Evolutionary conservation across 2,888 invertebrate species (phyloP), one percentile per base, ranked within the genome.

Genomic region (Macaria liturata): DNA sequence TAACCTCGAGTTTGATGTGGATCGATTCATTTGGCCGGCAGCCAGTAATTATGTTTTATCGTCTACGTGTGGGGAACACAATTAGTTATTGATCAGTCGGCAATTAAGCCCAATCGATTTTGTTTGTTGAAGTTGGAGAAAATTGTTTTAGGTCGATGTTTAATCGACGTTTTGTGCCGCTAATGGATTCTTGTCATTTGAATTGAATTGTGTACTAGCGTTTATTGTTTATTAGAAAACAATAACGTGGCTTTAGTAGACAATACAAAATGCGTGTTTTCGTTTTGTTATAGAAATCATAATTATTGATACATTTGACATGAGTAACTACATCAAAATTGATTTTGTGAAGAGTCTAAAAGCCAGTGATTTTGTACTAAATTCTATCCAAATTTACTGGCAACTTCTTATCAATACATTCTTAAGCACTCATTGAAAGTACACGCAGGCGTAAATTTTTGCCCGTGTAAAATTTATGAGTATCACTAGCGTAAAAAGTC

Each of bases 41-140:
- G 86, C 90, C 90, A 90, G 88, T 89, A 90, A 91, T 91, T 91
- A 91, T 91, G 80, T 85, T 89, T 91, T 88, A 88, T 88, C 82
- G 88, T 81, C 78, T 87, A 90, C 87, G 90, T 88, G 90, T 85
- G 86, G 88, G 81, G 87, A 85, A 86, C 87, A 89, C 91, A 91
- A 91, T 91, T 91, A 91, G 89, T 90, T 91, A 91, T 91, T 91
- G 91, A 91, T 91, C 90, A 89, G 83, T 64, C 83, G 74, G 84
- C 91, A 91, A 91, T 91, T 91, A 91, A 88, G 85, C 78, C 79
- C 85, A 88, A 89, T 91, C 90, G 91, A 89, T 91, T 89, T 85
- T 90, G 90, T 89, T 89, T 90, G 89, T 90, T 88, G 87, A 88
- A 91, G 88, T 90, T 88, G 87, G 83, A 88, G 89, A 83, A 90